Conservation (phyloP, 2,113 vertebrate genomes). For the Colossoma macropomum region DNA sequence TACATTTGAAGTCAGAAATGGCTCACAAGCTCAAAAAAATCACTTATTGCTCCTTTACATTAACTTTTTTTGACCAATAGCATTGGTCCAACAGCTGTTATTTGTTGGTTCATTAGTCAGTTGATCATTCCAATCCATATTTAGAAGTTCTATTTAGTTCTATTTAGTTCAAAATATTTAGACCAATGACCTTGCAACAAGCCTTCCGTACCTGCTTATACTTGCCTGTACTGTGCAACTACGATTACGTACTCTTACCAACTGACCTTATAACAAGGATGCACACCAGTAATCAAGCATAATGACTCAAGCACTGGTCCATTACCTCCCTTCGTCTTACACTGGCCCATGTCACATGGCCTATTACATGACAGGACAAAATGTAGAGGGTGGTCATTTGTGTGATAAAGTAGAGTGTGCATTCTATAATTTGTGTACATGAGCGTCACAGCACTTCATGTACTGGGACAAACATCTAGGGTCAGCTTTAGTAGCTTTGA, state of each 20-base stretch:
- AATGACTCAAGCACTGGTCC: background rate
- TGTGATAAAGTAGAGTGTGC: background rate
- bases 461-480: background rate
- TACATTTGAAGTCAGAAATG: too few relatives aligned
- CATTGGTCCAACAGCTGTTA: too few relatives aligned
- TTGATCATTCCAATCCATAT: too few relatives aligned
- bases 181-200: background rate
- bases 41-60: too few relatives aligned
- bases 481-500: conserved; percentile 18
- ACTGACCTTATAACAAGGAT: background rate
- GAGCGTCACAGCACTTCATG: background rate
- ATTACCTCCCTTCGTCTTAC: background rate
- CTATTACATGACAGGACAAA: conserved; percentile 4
- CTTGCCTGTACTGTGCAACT: background rate
- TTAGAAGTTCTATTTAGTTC: too few relatives aligned
- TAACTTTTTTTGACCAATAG: too few relatives aligned
- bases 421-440: background rate
- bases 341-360: background rate
- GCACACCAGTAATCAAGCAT: background rate
- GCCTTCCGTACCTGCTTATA: background rate
- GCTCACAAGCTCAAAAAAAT: background rate
- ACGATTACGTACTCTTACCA: background rate
- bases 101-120: too few relatives aligned
- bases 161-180: too few relatives aligned
- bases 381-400: background rate